Base-by-base conservation (phyloP, 2,888 invertebrate genomes). In the Leptinotarsa rubiginosa region DNA sequence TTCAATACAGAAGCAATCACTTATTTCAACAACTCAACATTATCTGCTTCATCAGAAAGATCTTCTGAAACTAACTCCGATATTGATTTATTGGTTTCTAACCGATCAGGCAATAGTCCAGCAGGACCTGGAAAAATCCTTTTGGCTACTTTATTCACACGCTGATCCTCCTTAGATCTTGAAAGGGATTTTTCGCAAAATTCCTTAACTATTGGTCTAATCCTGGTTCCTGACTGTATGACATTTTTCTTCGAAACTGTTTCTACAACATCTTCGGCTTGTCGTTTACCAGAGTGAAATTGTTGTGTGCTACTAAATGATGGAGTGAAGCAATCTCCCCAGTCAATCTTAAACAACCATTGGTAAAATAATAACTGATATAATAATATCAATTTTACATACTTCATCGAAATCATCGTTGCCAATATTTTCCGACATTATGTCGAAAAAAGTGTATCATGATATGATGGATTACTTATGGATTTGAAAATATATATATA, bases 51-150 rank as follows among this genome's bases (percentile, higher is more conserved):
- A 18, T 71, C 59, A 41, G 22, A 16, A 31, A 50, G 15, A n/a
- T 67, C 69, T 22, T 70, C 73, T 69, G 69, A 73, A 13, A 72
- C 69, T 71, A 79, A 25, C 50, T 75, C 65, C 49, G 69, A 71
- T 69, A 75, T 70, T 66, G 73, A 70, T 56, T 75, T 65, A 54
- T 80, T 71, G 16, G 66, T 71, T 50, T 69, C 69, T 47, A 47
- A 20, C 31, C 73, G 73, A 50, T 79, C 81, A 1, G 80, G 77
- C 49, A 84, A 71, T 50, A 84, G 74, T 12, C 84, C 84, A n/a
- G 84, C 84, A 13, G 84, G 84, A 22, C 84, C 84, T 4, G 84
- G 84, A 77, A 83, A 84, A 65, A 81, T 81, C 50, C 84, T 74
- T 75, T 77, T 80, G 12, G 81, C 79, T 15, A 80, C 79, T 66